Conservation (phyloP, 2,797 vertebrate species). For the Cottoperca gobio region DNA sequence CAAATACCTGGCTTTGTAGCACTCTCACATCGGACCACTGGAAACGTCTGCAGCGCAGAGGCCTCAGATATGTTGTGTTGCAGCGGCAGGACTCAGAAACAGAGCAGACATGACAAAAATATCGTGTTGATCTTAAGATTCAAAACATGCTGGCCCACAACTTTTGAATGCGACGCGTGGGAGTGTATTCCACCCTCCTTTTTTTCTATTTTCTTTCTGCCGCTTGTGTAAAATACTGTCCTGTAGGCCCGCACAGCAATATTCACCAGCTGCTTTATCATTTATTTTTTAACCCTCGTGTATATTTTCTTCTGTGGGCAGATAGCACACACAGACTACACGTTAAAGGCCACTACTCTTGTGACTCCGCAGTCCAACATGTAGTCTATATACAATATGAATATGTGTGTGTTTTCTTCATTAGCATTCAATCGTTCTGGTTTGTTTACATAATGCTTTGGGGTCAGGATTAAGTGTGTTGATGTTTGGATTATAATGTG, state of each 20-base stretch:
- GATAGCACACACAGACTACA: background rate
- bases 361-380: background rate
- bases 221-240: slow-evolving; percentile 22
- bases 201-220: background rate
- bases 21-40: slow-evolving; percentile 40
- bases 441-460: slow-evolving; percentile 53
- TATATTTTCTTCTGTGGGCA: slow-evolving; percentile 6
- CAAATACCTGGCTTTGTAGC: slow-evolving; percentile 80
- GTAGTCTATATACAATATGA: background rate
- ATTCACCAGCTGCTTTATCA: slow-evolving; percentile 48
- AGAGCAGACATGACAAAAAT: slow-evolving; percentile 37
- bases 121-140: slow-evolving; percentile 57
- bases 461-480: slow-evolving; percentile 37
- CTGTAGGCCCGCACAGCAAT: slow-evolving; percentile 22
- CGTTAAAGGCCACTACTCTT: slow-evolving; percentile 10
- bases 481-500: slow-evolving; percentile 24
- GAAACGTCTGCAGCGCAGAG: slow-evolving; percentile 52
- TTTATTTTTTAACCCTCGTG: slow-evolving; percentile 39
- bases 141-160: slow-evolving; percentile 66
- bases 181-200: slow-evolving; percentile 25
- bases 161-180: slow-evolving; percentile 63
- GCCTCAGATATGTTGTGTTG: slow-evolving; percentile 58
- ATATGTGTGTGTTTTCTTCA: slow-evolving; percentile 38
- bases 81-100: slow-evolving; percentile 27
- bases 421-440: slow-evolving; percentile 40